Evolutionary conservation across 92 coral and sea anemone species (phyloP), one percentile per base, ranked within the genome.

Genomic region (Siderastrea siderea): DNA sequence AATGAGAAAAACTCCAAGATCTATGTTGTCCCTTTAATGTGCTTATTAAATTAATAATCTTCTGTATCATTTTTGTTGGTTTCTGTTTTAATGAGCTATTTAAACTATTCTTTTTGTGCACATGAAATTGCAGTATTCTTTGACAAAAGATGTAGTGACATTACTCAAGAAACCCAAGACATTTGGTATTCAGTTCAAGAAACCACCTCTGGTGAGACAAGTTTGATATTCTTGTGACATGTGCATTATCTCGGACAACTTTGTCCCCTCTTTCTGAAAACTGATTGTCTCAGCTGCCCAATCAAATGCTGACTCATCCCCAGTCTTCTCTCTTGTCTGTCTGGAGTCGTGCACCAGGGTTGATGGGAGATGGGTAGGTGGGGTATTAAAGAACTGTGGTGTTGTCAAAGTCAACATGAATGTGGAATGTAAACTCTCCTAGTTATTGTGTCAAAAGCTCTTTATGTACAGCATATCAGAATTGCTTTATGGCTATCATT

Each of bases 131-230:
- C 71, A 97, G 99, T 97, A 95, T 75, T 95, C 98, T 17, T 69
- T 97, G 87, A 94, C 96, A 10, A 96, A 88, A 80, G 99, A 97
- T 91, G 88, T 97, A 60, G 90, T 95, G 58, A 93, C 99, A 63
- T 71, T 92, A 60, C 90, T 97, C 58, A 97, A 94, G 83, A 97
- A 96, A 91, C 99, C 99, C 58, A 95, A 95, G 89, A 93, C 97
- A 15, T 87, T 90, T 90, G 97, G 97, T 19, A 86, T 74, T 62
- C 99, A 97, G 80, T 97, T 88, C 90, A 97, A 97, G 74, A 90
- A 92, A 75, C 94, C 99, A 75, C 99, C 99, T 7, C 88, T 97
- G 94, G 99, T 94, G 87, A 65, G 95, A 59, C 38, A 7, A 10
- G 60, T 3, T 3, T 12, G 9, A 44, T 14, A 3, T 10, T 10